Conservation (phyloP, 1,140 invertebrate species). For the Gonioctena quinquepunctata region DNA sequence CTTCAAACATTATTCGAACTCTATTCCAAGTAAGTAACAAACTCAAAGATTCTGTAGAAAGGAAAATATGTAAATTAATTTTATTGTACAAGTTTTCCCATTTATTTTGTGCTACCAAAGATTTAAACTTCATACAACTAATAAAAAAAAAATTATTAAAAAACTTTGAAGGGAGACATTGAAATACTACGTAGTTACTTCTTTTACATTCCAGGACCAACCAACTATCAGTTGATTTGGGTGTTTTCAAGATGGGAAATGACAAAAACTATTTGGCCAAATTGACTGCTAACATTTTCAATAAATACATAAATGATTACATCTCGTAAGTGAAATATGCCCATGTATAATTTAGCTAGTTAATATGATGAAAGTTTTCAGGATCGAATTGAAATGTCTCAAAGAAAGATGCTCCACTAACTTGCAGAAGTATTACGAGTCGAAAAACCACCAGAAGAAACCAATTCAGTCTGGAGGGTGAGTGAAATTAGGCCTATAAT, state of each 20-base stretch:
- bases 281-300: slow-evolving; percentile 82
- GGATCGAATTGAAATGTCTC: slow-evolving; percentile 76
- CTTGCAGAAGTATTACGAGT: slow-evolving; percentile 87
- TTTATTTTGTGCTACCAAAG: too few species aligned
- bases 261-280: slow-evolving; percentile 81
- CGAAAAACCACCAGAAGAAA: slow-evolving; percentile 94
- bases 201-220: slow-evolving; percentile 63
- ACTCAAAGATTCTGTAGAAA: too few species aligned
- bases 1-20: slow-evolving; percentile 86
- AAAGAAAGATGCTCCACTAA: slow-evolving; percentile 74
- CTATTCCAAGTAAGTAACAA: slow-evolving; percentile 77
- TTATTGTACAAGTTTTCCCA: too few species aligned
- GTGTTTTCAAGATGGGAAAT: slow-evolving; percentile 76
- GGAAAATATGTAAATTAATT: too few species aligned
- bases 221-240: slow-evolving; percentile 74
- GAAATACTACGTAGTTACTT: too few species aligned
- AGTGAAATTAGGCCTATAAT: too few species aligned
- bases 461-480: slow-evolving; percentile 68
- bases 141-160: too few species aligned
- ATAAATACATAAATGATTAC: slow-evolving; percentile 59
- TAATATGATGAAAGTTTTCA: slow-evolving; percentile 51
- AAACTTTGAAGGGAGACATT: too few species aligned
- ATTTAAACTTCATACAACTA: too few species aligned
- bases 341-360: not conserved
- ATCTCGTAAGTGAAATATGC: slow-evolving; percentile 61